These are phyloP conservation scores for Pterocles orientalis DNA, from an alignment of 2,113 vertebrate genomes.

Conservation along the genomic window DNA sequence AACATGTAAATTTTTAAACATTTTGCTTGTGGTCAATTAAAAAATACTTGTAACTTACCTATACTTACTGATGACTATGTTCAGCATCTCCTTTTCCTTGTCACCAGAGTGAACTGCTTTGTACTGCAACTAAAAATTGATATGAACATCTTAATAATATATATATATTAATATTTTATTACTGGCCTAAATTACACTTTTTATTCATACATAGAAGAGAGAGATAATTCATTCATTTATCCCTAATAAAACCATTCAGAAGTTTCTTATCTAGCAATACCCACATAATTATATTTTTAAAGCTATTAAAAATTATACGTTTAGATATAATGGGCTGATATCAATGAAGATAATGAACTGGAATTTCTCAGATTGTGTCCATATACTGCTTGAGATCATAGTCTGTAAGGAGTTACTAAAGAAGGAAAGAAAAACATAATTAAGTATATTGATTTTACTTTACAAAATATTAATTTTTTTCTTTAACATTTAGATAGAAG, in stretches of 20 bases:
- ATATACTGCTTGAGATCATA: neutral
- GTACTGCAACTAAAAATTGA: neutral
- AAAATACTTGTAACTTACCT: neutral
- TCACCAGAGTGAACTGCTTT: neutral
- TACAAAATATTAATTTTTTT: neutral
- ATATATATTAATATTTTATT: constrained; percentile 28
- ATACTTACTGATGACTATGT: neutral
- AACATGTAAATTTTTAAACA: neutral
- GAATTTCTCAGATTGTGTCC: neutral
- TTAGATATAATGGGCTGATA: neutral
- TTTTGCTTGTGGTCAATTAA: neutral
- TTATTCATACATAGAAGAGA: neutral
- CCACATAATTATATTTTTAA: constrained; percentile 9
- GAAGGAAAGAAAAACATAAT: neutral
- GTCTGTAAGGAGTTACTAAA: neutral
- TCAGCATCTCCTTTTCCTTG: neutral
- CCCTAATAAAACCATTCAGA: neutral
- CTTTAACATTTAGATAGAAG: neutral
- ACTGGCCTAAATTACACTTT: neutral
- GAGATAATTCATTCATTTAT: neutral
- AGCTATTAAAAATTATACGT: neutral
- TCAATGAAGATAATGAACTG: neutral
- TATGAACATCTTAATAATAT: neutral
- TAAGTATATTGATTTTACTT: neutral
- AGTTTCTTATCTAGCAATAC: neutral